These are phyloP conservation scores for Tetrao urogallus DNA, from an alignment of 2,113 vertebrate species.

Conservation along the genomic window DNA sequence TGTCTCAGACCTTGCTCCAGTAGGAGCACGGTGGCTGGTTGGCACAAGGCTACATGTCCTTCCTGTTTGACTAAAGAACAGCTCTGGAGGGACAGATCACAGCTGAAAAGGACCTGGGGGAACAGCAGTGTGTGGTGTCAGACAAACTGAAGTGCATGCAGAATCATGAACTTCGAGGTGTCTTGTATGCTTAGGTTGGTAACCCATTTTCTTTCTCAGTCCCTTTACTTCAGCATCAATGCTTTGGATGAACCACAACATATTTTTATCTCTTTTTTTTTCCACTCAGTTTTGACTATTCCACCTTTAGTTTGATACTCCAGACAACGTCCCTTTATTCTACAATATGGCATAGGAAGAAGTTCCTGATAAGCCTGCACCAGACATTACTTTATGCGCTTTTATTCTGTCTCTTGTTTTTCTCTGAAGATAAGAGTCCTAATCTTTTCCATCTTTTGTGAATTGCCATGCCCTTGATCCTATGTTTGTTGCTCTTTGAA, in stretches of 20 bases:
- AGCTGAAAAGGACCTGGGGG: neutral
- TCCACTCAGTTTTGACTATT: neutral
- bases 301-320: neutral
- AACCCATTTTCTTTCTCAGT: neutral
- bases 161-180: neutral
- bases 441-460: neutral
- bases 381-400: conserved; percentile 27
- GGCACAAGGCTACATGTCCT: neutral
- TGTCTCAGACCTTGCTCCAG: no score
- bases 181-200: neutral
- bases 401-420: neutral
- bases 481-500: conserved; percentile 3
- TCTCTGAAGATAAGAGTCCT: conserved; percentile 49
- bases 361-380: neutral
- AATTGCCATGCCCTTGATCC: conserved; percentile 20
- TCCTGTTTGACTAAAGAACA: neutral
- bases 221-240: neutral
- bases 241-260: neutral
- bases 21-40: neutral
- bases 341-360: neutral
- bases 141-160: neutral
- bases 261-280: neutral
- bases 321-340: neutral
- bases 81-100: neutral
- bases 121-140: neutral